Conservation (phyloP, 1,140 invertebrate genomes). For the Drosophila truncata region DNA sequence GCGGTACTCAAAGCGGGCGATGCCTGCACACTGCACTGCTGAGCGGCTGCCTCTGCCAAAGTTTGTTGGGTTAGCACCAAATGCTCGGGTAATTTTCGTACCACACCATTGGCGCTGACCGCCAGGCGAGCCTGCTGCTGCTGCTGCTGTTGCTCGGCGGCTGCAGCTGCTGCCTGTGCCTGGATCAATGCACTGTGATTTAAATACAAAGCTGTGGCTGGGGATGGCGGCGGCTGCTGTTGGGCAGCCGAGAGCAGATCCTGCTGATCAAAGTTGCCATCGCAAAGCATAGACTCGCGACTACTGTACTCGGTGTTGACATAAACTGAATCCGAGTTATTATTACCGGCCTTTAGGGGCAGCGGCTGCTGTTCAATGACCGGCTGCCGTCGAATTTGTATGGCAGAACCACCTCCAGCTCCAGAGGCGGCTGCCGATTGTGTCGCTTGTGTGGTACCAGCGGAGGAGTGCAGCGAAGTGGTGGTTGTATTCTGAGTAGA, state of each 20-base stretch:
- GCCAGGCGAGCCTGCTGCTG: slow-evolving; percentile 58
- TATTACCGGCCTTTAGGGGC: slow-evolving; percentile 49
- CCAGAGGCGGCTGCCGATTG: not conserved
- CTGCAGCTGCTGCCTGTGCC: slow-evolving; percentile 54
- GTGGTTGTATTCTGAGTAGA: slow-evolving; percentile 79
- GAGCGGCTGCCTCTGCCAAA: slow-evolving; percentile 59
- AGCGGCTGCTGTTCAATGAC: slow-evolving; percentile 73
- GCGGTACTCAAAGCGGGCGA: slow-evolving; percentile 88
- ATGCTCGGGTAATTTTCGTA: slow-evolving; percentile 82
- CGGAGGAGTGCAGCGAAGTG: slow-evolving; percentile 76
- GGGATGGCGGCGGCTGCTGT: slow-evolving; percentile 73
- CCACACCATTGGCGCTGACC: slow-evolving; percentile 72
- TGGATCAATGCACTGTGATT: slow-evolving; percentile 76
- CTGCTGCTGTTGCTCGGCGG: slow-evolving; percentile 33
- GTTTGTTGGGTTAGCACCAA: slow-evolving; percentile 71
- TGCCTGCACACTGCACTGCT: slow-evolving; percentile 85
- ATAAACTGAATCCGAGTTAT: slow-evolving; percentile 76
- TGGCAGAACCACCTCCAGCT: not conserved
- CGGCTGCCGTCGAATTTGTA: slow-evolving; percentile 50
- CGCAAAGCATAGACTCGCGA: slow-evolving; percentile 74
- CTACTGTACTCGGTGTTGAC: slow-evolving; percentile 80
- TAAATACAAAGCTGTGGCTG: slow-evolving; percentile 71
- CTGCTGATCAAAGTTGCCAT: slow-evolving; percentile 67
- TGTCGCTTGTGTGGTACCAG: slow-evolving; percentile 42
- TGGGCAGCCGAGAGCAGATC: slow-evolving; percentile 69